A percentile compares a stretch with the other conserved stretches of the same genome.
Evolutionary conservation across 2,113 vertebrate species (phyloP).

Genomic region (Ranitomeya variabilis): DNA sequence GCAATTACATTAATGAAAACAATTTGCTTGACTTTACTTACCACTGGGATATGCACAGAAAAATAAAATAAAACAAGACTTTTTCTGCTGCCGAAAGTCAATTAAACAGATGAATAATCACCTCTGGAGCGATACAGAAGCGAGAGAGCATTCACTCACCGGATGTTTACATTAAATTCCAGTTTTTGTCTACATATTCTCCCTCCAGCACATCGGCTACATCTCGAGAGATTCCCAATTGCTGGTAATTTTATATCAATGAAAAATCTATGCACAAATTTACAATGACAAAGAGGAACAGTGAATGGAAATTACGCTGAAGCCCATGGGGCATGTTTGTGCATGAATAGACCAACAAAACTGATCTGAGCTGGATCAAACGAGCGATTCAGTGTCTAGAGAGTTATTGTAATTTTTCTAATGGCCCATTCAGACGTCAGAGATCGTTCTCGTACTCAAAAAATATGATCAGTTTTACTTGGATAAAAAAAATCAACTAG

Average conservation of each 20-base stretch:
- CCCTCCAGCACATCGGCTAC: constrained; percentile 8
- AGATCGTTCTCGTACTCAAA: too few species aligned
- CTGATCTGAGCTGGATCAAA: neutral
- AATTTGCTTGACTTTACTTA: constrained; percentile 36
- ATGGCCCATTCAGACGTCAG: too few species aligned
- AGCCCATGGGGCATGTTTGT: neutral
- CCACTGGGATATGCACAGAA: constrained; percentile 13
- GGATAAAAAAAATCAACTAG: too few species aligned
- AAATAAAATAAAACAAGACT: constrained; percentile 2
- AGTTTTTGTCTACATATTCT: neutral
- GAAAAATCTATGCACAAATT: neutral
- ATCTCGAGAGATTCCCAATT: constrained; percentile 10
- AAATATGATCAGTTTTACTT: too few species aligned
- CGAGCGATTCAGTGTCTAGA: neutral
- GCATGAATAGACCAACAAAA: neutral
- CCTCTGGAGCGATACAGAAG: neutral
- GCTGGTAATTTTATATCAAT: constrained; percentile 5
- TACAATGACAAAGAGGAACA: neutral
- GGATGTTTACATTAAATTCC: constrained; percentile 25
- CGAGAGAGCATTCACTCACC: neutral
- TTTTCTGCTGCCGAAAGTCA: constrained; percentile 16
- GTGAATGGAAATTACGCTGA: neutral
- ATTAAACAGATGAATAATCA: constrained; percentile 55
- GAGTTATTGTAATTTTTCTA: neutral
- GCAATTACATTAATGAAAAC: constrained; percentile 43